A percentile compares a stretch with the other conserved stretches of the same genome.
Conservation (phyloP, 1,140 invertebrate species). For the Diachasmimorpha longicaudata region DNA sequence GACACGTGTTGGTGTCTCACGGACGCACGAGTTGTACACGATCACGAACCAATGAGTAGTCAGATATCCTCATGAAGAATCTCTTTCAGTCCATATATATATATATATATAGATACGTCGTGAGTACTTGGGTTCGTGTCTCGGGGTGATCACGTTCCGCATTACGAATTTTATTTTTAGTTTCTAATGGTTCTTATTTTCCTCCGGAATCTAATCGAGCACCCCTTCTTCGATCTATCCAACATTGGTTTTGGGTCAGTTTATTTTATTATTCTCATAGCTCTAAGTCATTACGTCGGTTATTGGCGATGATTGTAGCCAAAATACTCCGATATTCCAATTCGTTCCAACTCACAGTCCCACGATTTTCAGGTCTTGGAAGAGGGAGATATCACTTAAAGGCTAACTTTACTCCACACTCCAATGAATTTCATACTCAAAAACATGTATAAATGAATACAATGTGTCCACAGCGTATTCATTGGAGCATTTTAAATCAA, state of each 20-base stretch:
- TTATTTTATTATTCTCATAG: background rate
- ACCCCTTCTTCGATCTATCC: background rate
- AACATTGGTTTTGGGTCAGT: background rate
- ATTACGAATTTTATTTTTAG: conserved; percentile 25
- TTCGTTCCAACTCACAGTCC: background rate
- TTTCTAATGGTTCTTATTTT: conserved; percentile 14
- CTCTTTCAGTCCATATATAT: background rate
- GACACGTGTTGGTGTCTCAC: conserved; percentile 29
- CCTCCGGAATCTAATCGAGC: conserved; percentile 9
- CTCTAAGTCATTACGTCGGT: background rate
- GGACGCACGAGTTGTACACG: conserved; percentile 27
- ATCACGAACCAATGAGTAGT: conserved; percentile 29
- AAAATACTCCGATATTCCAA: too few species aligned
- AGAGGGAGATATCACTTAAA: background rate
- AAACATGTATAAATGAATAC: background rate
- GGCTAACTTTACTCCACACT: background rate
- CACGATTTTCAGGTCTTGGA: background rate
- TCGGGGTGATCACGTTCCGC: conserved; percentile 28
- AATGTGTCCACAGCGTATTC: background rate
- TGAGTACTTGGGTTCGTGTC: conserved; percentile 19
- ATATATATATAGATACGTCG: too few species aligned
- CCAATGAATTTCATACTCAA: background rate
- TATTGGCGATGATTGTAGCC: too few species aligned
- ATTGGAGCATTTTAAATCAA: background rate
- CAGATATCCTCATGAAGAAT: background rate